Conservation (phyloP, 1,140 invertebrate species). For the Popillia japonica region DNA sequence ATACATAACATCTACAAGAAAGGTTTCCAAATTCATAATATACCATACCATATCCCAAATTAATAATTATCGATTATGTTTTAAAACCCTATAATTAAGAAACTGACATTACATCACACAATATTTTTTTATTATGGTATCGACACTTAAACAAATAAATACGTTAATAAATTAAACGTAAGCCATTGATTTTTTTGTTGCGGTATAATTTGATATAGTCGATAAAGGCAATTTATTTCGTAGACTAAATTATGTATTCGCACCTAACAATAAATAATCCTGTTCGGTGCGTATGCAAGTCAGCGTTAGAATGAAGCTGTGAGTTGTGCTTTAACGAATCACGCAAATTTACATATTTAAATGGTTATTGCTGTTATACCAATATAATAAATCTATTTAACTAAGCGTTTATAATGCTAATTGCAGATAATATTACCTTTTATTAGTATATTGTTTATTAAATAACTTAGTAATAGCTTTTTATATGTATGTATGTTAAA, state of each 20-base stretch:
- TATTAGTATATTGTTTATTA: conserved; percentile 5
- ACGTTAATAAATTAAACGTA: conserved; percentile 22
- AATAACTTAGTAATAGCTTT: neutral
- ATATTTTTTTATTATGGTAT: neutral
- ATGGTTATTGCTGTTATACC: neutral
- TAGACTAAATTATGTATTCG: conserved; percentile 22
- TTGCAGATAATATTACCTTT: neutral
- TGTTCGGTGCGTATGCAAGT: neutral
- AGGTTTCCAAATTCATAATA: neutral
- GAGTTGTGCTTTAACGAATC: neutral
- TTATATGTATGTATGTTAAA: neutral
- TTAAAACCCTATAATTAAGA: conserved; percentile 7
- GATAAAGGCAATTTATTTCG: conserved; percentile 28
- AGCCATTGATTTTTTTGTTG: conserved; percentile 7
- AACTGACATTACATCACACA: neutral
- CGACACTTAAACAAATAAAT: conserved; percentile 23
- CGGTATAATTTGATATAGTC: conserved; percentile 21
- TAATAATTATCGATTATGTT: neutral
- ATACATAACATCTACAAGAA: too few species aligned
- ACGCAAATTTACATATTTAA: conserved; percentile 32
- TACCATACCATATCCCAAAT: neutral
- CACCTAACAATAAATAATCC: conserved; percentile 25
- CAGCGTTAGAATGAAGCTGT: neutral
- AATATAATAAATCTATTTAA: conserved; percentile 24
- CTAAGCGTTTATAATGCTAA: conserved; percentile 26